phyloP scores from a whole-genome alignment of 2,797 vertebrate species.

The Hirundo rustica region DNA sequence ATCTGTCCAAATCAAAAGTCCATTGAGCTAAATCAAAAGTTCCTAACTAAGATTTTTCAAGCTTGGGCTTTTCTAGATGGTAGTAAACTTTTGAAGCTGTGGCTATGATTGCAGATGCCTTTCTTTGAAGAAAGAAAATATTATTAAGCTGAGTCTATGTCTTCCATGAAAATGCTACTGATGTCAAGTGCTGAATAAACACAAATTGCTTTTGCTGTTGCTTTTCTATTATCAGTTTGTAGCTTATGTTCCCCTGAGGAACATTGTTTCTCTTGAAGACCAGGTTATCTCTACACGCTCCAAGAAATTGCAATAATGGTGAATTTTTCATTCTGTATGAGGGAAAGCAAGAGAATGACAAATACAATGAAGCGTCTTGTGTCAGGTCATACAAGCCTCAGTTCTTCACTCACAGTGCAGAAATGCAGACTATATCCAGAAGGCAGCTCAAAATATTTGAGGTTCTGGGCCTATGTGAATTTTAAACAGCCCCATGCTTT shows the following conservation, averaged over 20 bases:
- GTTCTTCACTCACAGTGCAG: background rate
- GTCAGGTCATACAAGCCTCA: background rate
- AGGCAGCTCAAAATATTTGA: background rate
- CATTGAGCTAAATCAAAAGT: background rate
- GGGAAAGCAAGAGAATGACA: background rate
- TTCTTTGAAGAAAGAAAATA: background rate
- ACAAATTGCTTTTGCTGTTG: conserved; percentile 7
- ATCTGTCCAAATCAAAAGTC: background rate
- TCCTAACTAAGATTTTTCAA: background rate
- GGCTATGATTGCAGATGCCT: background rate
- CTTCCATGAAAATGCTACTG: background rate
- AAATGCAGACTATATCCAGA: background rate
- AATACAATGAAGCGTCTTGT: background rate
- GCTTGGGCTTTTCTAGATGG: background rate
- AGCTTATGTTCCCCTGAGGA: background rate
- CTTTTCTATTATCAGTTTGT: conserved; percentile 7
- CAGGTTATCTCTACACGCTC: background rate
- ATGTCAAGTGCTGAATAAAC: background rate
- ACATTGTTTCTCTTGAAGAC: background rate
- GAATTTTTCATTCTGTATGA: background rate
- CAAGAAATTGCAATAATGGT: background rate
- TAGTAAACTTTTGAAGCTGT: background rate
- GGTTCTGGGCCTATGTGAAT: background rate
- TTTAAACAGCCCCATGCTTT: background rate
- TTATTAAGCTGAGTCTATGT: background rate